Percentiles rank a stretch among this genome's conserved stretches.
Evolutionary conservation across 1,140 invertebrate genomes (phyloP).

Genomic region (Cataglyphis hispanica): DNA sequence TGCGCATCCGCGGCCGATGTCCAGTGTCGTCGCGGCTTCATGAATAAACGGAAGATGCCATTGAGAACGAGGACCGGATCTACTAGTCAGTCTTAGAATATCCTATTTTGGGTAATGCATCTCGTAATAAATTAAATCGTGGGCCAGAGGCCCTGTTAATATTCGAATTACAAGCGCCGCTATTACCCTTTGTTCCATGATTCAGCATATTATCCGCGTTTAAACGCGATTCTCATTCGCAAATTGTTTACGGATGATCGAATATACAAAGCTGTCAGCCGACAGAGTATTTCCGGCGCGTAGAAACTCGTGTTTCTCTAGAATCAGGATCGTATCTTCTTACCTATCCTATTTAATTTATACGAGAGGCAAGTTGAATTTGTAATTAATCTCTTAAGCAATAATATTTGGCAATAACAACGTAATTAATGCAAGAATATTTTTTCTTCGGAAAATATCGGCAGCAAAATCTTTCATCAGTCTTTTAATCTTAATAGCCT

Average conservation of each 20-base stretch:
- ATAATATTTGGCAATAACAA: not conserved
- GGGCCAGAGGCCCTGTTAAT: constrained; percentile 33
- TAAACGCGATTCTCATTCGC: constrained; percentile 29
- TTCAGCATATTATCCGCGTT: constrained; percentile 32
- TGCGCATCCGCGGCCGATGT: not conserved
- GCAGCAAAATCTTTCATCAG: too few species aligned
- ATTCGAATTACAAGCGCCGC: constrained; percentile 52
- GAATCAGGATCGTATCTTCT: not conserved
- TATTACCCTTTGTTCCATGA: constrained; percentile 50
- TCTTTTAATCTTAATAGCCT: not conserved
- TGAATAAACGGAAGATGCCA: not conserved
- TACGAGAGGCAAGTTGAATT: not conserved
- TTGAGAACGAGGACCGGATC: not conserved
- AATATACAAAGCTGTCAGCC: not conserved
- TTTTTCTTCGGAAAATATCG: not conserved
- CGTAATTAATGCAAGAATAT: not conserved
- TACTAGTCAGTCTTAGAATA: not conserved
- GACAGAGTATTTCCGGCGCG: not conserved
- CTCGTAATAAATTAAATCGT: constrained; percentile 46
- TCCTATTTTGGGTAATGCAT: constrained; percentile 27
- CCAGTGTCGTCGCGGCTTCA: not conserved
- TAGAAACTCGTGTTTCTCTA: not conserved
- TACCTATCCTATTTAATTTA: not conserved
- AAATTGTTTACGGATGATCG: constrained; percentile 44
- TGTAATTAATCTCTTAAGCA: not conserved